Conservation (phyloP, 2,888 invertebrate species). For the Dynastes tityus region DNA sequence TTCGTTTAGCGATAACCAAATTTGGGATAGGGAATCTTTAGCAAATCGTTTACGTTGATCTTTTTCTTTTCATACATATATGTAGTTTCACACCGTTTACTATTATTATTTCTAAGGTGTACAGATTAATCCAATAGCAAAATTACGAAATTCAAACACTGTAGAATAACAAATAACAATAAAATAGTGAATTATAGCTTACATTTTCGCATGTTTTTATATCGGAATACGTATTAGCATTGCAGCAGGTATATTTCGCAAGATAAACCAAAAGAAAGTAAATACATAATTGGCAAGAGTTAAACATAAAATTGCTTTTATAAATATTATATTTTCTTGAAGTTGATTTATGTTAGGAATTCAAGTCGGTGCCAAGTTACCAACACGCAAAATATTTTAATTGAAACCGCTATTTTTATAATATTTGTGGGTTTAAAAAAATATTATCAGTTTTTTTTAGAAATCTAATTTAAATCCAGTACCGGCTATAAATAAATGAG, state of each 20-base stretch:
- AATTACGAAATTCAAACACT: no score
- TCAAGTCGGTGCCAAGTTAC: not conserved
- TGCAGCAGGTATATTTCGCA: not conserved
- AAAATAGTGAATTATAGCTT: no score
- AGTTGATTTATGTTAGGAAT: conserved; percentile 16
- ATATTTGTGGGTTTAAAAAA: not conserved
- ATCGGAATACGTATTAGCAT: not conserved
- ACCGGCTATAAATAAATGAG: not conserved
- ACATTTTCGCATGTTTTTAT: not conserved
- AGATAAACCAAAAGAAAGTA: conserved; percentile 3
- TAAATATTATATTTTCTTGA: conserved; percentile 15
- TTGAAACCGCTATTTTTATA: conserved; percentile 16
- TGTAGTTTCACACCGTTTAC: no score
- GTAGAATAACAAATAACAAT: no score
- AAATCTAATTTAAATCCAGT: not conserved
- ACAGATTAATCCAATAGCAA: no score
- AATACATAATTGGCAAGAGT: conserved; percentile 7
- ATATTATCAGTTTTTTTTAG: not conserved
- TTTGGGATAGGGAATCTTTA: no score
- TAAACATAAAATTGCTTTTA: conserved; percentile 18
- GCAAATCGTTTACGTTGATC: no score
- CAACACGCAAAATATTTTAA: conserved; percentile 15
- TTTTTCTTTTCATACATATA: no score
- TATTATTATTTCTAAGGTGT: no score
- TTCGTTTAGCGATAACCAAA: no score